A percentile compares a stretch with the other conserved stretches of the same genome.
These are phyloP conservation scores for Pandemis corylana DNA, from an alignment of 2,888 invertebrate species.

Conservation along the genomic window DNA sequence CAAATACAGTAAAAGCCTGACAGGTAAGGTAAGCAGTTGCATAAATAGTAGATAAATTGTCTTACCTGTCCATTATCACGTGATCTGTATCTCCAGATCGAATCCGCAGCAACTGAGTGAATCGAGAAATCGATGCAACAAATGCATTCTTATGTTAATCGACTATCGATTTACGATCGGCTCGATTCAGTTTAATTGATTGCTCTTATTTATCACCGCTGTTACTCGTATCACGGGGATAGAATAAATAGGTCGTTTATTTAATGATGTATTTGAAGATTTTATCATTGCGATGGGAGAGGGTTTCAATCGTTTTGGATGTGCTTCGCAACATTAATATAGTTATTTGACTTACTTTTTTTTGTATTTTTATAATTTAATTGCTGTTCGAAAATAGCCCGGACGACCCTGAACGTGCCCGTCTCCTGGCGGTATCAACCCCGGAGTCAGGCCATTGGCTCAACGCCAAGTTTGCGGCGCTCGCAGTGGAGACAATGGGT, in stretches of 20 bases:
- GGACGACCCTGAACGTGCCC: too few species aligned
- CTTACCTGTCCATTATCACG: slow-evolving; percentile 5
- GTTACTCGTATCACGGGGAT: not conserved
- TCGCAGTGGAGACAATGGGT: too few species aligned
- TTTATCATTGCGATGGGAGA: not conserved
- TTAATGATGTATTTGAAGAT: not conserved
- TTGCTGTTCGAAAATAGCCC: too few species aligned
- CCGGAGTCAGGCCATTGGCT: too few species aligned
- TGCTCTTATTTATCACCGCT: slow-evolving; percentile 3
- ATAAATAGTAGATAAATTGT: not conserved
- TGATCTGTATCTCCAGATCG: not conserved
- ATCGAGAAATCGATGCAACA: slow-evolving; percentile 19
- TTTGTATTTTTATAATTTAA: too few species aligned
- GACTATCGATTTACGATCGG: slow-evolving; percentile 3
- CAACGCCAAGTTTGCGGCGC: too few species aligned
- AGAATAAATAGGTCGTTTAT: slow-evolving; percentile 1
- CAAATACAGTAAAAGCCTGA: too few species aligned
- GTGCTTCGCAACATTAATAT: too few species aligned
- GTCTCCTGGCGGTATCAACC: too few species aligned
- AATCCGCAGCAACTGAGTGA: not conserved
- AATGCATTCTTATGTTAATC: slow-evolving; percentile 22
- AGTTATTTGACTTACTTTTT: too few species aligned
- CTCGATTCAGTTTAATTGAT: not conserved
- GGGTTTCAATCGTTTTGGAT: too few species aligned
- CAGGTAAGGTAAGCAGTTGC: too few species aligned